Percentiles rank a stretch among this genome's conserved stretches.
Evolutionary conservation across 2,888 invertebrate genomes (phyloP).

Genomic region (Bimastos eiseni): DNA sequence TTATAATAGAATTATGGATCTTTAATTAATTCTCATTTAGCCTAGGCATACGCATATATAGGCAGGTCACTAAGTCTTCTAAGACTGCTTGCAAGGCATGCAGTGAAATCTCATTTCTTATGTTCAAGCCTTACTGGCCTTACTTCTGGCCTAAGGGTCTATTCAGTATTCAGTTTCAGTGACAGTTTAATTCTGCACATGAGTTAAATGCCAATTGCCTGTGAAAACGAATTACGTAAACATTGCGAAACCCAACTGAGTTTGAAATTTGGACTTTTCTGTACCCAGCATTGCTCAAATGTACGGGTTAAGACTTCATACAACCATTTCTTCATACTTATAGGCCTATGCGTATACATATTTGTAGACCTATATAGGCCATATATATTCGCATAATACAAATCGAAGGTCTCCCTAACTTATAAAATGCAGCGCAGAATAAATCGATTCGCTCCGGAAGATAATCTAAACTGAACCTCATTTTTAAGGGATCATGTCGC

Average conservation of each 20-base stretch:
- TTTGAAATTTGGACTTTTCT: neutral
- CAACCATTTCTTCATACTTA: too few species aligned
- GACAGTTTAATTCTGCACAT: neutral
- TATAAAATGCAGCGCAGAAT: too few species aligned
- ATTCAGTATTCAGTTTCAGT: too few species aligned
- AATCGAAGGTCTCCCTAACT: too few species aligned
- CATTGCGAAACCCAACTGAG: neutral
- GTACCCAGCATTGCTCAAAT: neutral
- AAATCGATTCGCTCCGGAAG: too few species aligned
- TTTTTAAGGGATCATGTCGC: too few species aligned
- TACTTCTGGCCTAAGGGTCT: neutral
- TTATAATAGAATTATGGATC: neutral
- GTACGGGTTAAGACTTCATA: too few species aligned
- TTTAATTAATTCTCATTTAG: neutral
- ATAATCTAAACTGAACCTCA: too few species aligned
- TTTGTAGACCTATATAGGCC: too few species aligned
- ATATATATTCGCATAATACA: too few species aligned
- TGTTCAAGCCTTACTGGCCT: neutral
- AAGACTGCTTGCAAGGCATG: neutral
- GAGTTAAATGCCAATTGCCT: neutral
- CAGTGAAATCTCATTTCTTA: neutral
- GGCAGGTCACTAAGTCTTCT: neutral
- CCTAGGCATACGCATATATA: neutral
- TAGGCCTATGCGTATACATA: too few species aligned
- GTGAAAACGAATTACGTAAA: neutral